Base-by-base conservation (phyloP, 2,888 invertebrate genomes). In the Terebella lapidaria region DNA sequence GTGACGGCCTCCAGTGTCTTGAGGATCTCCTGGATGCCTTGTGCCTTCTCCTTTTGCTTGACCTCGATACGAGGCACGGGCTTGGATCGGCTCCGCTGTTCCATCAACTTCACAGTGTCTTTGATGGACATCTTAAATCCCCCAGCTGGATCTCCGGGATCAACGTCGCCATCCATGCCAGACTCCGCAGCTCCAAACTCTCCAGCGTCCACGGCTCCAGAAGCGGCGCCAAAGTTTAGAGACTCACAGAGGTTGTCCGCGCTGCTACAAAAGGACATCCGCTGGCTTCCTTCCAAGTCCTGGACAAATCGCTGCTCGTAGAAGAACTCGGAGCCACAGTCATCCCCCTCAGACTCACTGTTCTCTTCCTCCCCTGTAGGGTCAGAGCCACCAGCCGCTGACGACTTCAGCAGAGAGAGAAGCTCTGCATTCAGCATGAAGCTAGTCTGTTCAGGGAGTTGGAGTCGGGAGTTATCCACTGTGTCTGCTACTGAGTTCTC, bases 191-290 rank as follows among this genome's bases (percentile, higher is more conserved):
- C n/a, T n/a, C n/a, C n/a, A n/a, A n/a, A n/a, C n/a, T n/a, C n/a
- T 71, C 42, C 30, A 24, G 53, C 59, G 30, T 62, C 62, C 27
- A 91, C 91, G 65, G 90, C 90, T 77, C 90, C 91, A 70, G 91
- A 88, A 65, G 91, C 90, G 56, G 89, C 90, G 77, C 53, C 53
- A 1, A 86, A 84, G 67, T 87, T 88, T 68, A 84, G 85, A 61
- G 86, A 88, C 30, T 85, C 85, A 35, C 88, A 84, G 60, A 35
- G 55, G 10, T 15, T 5, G 4, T 52, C 60, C 20, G 42, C 29
- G 15, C 45, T 47, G n/a, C n/a, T n/a, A n/a, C n/a, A n/a, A n/a
- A n/a, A n/a, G n/a, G n/a, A n/a, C n/a, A n/a, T n/a, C n/a, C n/a
- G n/a, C n/a, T n/a, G n/a, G 35, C 30, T 26, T 22, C 54, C 24